Evolutionary conservation across 2,888 invertebrate genomes (phyloP).

Genomic region (Pammene aurita): DNA sequence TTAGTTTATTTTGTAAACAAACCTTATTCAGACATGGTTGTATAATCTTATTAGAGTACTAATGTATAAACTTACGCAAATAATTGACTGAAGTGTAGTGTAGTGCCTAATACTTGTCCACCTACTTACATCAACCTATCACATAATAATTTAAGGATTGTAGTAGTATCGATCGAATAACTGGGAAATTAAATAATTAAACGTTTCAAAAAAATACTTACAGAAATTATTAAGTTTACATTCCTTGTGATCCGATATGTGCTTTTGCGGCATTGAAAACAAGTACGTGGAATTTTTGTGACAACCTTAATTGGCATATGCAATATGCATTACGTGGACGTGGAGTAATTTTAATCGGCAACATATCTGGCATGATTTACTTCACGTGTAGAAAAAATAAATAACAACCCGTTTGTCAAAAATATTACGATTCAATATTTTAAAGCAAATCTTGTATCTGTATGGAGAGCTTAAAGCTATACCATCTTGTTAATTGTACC

Average conservation of each 20-base stretch:
- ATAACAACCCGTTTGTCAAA: no score
- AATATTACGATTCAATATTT: no score
- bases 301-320: not conserved
- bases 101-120: no score
- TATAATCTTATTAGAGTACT: conserved; percentile 16
- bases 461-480: not conserved
- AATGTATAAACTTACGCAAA: not conserved
- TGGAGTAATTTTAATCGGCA: not conserved
- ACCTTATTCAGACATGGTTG: conserved; percentile 26
- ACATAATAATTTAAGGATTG: not conserved
- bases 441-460: no score
- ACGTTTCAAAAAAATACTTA: no score
- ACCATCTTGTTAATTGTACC: not conserved
- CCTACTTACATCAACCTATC: not conserved
- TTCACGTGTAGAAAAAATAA: not conserved
- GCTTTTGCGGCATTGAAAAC: no score
- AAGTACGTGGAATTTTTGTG: not conserved
- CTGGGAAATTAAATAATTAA: no score
- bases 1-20: conserved; percentile 29
- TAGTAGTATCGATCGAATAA: no score
- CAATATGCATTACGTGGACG: not conserved
- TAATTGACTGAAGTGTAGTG: not conserved
- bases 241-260: no score
- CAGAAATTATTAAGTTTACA: not conserved
- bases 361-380: not conserved